Base-by-base conservation (phyloP, 2,888 invertebrate genomes). In the Theretra japonica region DNA sequence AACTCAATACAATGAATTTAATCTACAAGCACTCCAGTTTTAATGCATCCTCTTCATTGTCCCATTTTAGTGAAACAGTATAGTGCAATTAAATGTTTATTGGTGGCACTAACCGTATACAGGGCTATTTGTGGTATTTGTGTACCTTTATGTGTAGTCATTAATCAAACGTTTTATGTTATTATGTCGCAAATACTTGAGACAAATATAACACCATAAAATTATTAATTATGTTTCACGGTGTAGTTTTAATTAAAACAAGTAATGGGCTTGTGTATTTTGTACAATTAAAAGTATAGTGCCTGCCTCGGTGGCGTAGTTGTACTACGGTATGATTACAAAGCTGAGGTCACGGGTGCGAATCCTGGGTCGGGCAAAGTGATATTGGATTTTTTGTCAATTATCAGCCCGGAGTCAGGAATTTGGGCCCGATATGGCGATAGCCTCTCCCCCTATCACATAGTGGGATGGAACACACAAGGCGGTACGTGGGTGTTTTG, bases 21-120 rank as follows among this genome's bases (percentile, higher is more conserved):
- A 53, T 53, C 19, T 53, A 53, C n/a, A 53, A n/a, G n/a, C 53
- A 53, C n/a, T 17, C 53, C n/a, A 53, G 53, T 53, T 53, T 53
- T 53, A 53, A 53, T 53, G 62, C 58, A 25, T 58, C 58, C 17
- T 25, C 58, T 58, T 25, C 15, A 58, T 58, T 58, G 58, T 58
- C 17, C 25, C 17, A 58, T 58, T 58, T 58, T 58, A 58, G 58
- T 58, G 58, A 25, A 25, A 58, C 25, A 58, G 58, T 58, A 58
- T 58, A 25, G 15, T 58, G 25, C 25, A 25, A 58, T 58, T 58
- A 58, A 23, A 58, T 58, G 25, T 58, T 58, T 25, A 58, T 58
- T 58, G 23, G 58, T 25, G 25, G 58, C 58, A 58, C 58, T 58
- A 17, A 58, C 58, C 17, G 58, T 58, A 25, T 4, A 53, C 19